Evolutionary conservation across 2,797 vertebrate genomes (phyloP), one percentile per base, ranked within the genome.

Genomic region (Typhlichthys subterraneus): DNA sequence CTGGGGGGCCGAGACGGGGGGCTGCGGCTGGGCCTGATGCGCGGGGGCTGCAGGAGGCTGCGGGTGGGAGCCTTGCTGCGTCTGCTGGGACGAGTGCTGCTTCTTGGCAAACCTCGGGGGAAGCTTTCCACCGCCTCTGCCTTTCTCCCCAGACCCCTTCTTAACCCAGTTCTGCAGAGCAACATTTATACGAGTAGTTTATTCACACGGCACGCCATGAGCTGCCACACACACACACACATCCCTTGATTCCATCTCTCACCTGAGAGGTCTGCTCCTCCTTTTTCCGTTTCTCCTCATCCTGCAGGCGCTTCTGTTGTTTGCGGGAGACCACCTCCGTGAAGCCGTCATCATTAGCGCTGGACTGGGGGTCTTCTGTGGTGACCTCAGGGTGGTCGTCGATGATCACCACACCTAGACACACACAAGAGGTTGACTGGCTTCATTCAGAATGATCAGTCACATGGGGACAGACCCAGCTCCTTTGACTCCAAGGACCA

Each of bases 351-450:
- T 98, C 96, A 61, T 94, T 97, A 76, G 96, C 78, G 83, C 91
- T 98, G 73, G 95, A 97, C 77, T 97, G 96, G 1, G 94, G 93
- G 83, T 99, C 98, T 87, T 99, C 98, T 73, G 97, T 93, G 53
- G 97, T 99, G 63, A 99, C 98, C 89, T 99, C 97, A 19, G 98
- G 98, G 79, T 99, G 98, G 85, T 99, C 97, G 74, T 99, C 98
- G 76, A 99, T 99, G 77, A 99, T 99, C 67, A 99, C 98, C 83
- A 99, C 98, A 89, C 98, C 98, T 99, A 57, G 0, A 80, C 59
- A 0, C 29, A 61, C 6, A 62, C 11, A 63, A 15, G 45, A 31
- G 5, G 15, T 38, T 29, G n/a, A 29, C 23, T 29, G 4, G 23
- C 23, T 29, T 61, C 14, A 64, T 4, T 15, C 9, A 53, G 12